Percentiles rank a stretch among this genome's conserved stretches.
Conservation (phyloP, 2,113 vertebrate genomes). For the Pseudonaja textilis region DNA sequence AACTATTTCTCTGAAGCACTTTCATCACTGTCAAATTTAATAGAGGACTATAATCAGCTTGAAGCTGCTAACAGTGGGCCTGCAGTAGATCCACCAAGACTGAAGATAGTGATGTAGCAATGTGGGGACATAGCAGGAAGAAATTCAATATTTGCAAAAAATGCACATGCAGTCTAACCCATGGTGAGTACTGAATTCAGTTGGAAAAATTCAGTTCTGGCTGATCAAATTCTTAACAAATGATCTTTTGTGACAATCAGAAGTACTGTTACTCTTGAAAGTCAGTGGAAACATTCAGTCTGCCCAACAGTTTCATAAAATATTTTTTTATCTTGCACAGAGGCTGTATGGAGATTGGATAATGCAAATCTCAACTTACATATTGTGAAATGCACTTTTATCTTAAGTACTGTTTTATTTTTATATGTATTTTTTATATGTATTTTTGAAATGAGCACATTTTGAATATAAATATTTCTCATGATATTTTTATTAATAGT, state of each 20-base stretch:
- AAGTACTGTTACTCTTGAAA: background rate
- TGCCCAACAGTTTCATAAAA: background rate
- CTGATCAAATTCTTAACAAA: background rate
- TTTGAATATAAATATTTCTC: conserved; percentile 36
- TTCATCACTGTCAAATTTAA: conserved; percentile 81
- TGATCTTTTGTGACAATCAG: background rate
- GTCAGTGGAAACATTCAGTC: background rate
- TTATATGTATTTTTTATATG: background rate
- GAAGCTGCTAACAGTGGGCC: conserved; percentile 73
- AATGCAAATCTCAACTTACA: background rate
- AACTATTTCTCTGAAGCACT: conserved; percentile 83
- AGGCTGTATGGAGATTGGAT: background rate
- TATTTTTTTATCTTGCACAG: conserved; percentile 30
- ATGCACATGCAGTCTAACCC: background rate
- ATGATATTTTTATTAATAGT: background rate
- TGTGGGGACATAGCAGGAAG: background rate
- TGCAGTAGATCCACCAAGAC: conserved; percentile 70
- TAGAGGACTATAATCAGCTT: conserved; percentile 85
- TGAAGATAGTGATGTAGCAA: conserved; percentile 78
- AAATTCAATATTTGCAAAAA: background rate
- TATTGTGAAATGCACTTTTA: background rate
- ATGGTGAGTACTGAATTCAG: background rate
- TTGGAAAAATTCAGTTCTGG: background rate
- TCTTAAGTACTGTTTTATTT: background rate
- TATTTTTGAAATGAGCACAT: background rate